Percentiles rank a stretch among this genome's conserved stretches.
Evolutionary conservation across 2,888 invertebrate genomes (phyloP).

Genomic region (Scaptomyza tumidula): DNA sequence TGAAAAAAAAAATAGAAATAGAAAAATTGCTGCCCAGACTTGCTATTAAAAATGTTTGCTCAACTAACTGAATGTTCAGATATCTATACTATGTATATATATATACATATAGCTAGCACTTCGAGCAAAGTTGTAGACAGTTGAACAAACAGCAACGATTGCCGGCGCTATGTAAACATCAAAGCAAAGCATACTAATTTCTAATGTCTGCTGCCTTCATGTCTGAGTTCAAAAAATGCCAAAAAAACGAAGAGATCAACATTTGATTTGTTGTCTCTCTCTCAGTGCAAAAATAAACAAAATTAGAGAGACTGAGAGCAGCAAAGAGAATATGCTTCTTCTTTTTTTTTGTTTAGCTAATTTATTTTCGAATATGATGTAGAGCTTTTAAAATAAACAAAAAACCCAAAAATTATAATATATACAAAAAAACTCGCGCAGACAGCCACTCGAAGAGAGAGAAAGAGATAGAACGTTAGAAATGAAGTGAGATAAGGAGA

Average conservation of each 20-base stretch:
- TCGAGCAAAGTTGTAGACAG: conserved; percentile 28
- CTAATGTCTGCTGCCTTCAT: conserved; percentile 51
- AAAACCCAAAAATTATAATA: not conserved
- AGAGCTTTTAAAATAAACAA: conserved; percentile 78
- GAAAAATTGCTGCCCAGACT: conserved; percentile 52
- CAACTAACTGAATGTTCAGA: conserved; percentile 50
- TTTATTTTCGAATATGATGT: conserved; percentile 78
- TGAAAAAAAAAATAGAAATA: not conserved
- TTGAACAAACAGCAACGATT: conserved; percentile 37
- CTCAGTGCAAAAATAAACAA: conserved; percentile 72
- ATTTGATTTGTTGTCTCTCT: conserved; percentile 55
- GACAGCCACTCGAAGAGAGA: not conserved
- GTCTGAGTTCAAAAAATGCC: conserved; percentile 52
- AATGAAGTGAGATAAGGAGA: not conserved
- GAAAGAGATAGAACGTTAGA: not conserved
- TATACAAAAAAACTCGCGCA: not conserved
- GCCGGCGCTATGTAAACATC: conserved; percentile 58
- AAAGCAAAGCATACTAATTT: conserved; percentile 43
- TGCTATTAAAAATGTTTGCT: conserved; percentile 59
- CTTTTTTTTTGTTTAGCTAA: conserved; percentile 61
- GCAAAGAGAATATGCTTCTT: not conserved
- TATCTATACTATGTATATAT: not conserved
- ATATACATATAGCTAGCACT: not conserved
- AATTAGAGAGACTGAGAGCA: conserved; percentile 4
- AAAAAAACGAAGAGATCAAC: conserved; percentile 10